Base-by-base conservation (phyloP, 1,140 invertebrate species). In the Lepidurus arcticus region DNA sequence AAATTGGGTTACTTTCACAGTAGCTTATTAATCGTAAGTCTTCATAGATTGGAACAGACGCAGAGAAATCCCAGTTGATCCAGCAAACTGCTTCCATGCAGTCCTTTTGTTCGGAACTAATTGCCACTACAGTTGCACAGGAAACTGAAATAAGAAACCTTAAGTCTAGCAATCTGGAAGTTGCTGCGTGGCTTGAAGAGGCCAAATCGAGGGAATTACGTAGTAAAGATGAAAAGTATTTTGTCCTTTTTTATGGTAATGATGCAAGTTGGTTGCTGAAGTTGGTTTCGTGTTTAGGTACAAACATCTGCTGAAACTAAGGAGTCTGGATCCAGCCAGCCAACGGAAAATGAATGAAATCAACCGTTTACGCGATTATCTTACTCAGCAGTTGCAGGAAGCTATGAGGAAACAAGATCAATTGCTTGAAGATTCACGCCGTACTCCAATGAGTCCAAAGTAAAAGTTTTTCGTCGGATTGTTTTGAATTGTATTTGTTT, bases 161-260 rank as follows among this genome's bases (percentile, higher is more conserved):
- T 16, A 89, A 90, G 80, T 85, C 90, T 79, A 86, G 86, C 44
- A 80, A 90, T 0, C 87, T 90, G 26, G 87, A 90, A 77, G 85
- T 88, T 0, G 90, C 89, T 83, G 87, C 88, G 5, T 89, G 90
- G 76, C 85, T 89, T 44, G 89, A 90, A 76, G 90, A 91, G 79
- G 88, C 88, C 5, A 85, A 87, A 21, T 88, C 89, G 9, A 84
- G 87, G 79, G 81, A 83, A 77, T 81, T 84, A 26, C 83, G 83
- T 43, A 84, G 83, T 13, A 86, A 85, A 74, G 87, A 90, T 81
- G 87, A 89, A 73, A 85, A 88, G 88, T 89, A 82, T 83, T 86
- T 85, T 47, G 16, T 47, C 16, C 4, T 47, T 6, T 47, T 21
- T 65, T 65, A 21, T 7, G 53, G 6, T 13, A 65, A 16, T 13